A percentile compares a stretch with the other conserved stretches of the same genome.
Conservation (phyloP, 2,888 invertebrate genomes). For the Eudasyphora cyanicolor region DNA sequence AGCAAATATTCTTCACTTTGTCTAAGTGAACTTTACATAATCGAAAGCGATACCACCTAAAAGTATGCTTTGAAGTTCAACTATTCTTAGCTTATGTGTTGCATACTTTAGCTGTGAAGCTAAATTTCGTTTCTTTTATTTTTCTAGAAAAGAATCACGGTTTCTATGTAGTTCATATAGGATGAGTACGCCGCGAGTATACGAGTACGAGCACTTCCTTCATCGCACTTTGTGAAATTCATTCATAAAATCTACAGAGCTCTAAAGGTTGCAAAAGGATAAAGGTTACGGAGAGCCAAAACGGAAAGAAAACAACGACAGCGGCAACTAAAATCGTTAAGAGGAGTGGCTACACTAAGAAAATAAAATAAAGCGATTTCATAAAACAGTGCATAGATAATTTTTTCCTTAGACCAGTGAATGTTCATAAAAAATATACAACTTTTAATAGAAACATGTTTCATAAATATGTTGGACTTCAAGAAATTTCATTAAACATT, state of each 20-base stretch:
- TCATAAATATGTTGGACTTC: too few relatives aligned
- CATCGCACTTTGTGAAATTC: neutral
- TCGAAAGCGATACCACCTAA: neutral
- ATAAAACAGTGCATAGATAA: too few relatives aligned
- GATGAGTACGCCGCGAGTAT: too few relatives aligned
- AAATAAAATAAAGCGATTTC: too few relatives aligned
- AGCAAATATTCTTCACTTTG: slow-evolving; percentile 10
- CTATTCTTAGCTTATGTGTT: neutral
- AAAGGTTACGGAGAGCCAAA: neutral
- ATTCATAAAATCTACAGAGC: neutral
- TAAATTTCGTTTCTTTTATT: neutral
- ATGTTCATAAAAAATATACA: too few relatives aligned
- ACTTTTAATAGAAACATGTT: too few relatives aligned
- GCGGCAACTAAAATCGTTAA: too few relatives aligned
- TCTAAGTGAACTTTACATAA: neutral
- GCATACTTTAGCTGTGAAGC: neutral
- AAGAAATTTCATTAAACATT: too few relatives aligned
- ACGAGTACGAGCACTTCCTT: neutral
- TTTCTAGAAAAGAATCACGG: neutral
- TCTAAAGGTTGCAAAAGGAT: neutral
- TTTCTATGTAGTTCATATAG: neutral
- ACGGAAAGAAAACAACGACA: neutral
- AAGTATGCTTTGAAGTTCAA: neutral
- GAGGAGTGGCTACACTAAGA: too few relatives aligned
- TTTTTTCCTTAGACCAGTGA: too few relatives aligned